Percentiles rank a stretch among this genome's conserved stretches.
These are phyloP conservation scores for Hylyphantes graminicola DNA, from an alignment of 1,140 invertebrate genomes.

Conservation along the genomic window DNA sequence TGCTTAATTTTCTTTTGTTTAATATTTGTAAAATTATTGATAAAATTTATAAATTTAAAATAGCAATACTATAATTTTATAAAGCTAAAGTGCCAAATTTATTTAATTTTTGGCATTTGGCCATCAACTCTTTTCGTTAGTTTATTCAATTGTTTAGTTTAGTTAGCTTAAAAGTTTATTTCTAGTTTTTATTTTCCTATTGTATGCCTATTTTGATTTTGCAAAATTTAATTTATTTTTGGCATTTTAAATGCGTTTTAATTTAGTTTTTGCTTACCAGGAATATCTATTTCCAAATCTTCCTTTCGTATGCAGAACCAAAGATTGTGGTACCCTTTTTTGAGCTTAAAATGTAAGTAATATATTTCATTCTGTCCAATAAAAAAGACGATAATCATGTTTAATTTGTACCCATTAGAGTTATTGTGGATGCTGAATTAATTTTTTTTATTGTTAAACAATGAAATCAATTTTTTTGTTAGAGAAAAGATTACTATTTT, in stretches of 20 bases:
- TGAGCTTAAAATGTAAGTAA: slow-evolving; percentile 2
- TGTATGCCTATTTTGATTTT: neutral
- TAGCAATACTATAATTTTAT: too few species aligned
- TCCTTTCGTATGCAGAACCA: neutral
- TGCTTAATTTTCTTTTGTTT: neutral
- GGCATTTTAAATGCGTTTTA: neutral
- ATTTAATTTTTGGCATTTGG: too few species aligned
- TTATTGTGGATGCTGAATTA: neutral
- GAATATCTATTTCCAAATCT: neutral
- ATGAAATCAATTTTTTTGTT: neutral
- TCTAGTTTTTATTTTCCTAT: neutral
- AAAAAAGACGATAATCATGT: neutral
- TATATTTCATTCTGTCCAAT: neutral
- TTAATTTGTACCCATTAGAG: neutral
- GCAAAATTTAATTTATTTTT: neutral
- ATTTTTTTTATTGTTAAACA: neutral
- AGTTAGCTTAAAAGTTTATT: neutral
- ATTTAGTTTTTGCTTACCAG: neutral
- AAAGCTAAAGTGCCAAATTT: too few species aligned
- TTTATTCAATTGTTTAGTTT: neutral
- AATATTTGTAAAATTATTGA: neutral
- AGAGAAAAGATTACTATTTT: neutral
- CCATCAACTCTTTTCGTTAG: too few species aligned
- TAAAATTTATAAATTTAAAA: neutral
- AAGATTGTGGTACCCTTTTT: slow-evolving; percentile 3